Percentiles rank a stretch among this genome's conserved stretches.
Conservation (phyloP, 2,797 vertebrate species). For the Diplodus sargus region DNA sequence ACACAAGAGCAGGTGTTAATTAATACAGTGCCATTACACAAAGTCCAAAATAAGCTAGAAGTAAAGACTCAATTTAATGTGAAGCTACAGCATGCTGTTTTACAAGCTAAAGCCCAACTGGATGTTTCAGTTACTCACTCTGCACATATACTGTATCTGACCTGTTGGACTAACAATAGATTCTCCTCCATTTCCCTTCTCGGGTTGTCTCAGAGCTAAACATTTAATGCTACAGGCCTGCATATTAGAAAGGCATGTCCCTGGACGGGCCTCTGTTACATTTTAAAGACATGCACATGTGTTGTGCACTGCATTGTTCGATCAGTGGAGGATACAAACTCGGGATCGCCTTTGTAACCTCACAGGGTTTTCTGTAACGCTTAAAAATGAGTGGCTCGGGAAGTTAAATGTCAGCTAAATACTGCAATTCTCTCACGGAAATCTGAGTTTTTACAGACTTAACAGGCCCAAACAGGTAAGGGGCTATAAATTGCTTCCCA, state of each 20-base stretch:
- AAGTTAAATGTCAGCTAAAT: slow-evolving; percentile 36
- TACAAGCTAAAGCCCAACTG: not conserved
- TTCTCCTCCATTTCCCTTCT: slow-evolving; percentile 31
- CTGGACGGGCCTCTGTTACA: slow-evolving; percentile 7
- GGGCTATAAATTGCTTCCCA: slow-evolving; percentile 59
- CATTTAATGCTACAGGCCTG: slow-evolving; percentile 41
- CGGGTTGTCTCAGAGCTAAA: slow-evolving; percentile 24
- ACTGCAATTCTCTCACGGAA: slow-evolving; percentile 28
- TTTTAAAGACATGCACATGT: slow-evolving; percentile 10
- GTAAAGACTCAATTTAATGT: slow-evolving; percentile 9
- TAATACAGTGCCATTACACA: slow-evolving; percentile 32
- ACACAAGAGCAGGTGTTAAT: slow-evolving; percentile 55
- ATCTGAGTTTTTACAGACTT: slow-evolving; percentile 43
- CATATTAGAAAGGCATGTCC: slow-evolving; percentile 45
- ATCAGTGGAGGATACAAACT: slow-evolving; percentile 10
- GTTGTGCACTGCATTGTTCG: slow-evolving; percentile 21
- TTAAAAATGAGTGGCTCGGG: slow-evolving; percentile 9
- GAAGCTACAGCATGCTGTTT: slow-evolving; percentile 1
- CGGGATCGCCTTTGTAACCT: slow-evolving; percentile 12
- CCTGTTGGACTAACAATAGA: slow-evolving; percentile 40
- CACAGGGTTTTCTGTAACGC: slow-evolving; percentile 3
- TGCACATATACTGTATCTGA: slow-evolving; percentile 1
- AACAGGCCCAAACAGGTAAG: slow-evolving; percentile 58
- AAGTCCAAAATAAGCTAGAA: not conserved
- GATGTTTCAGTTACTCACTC: not conserved